Base-by-base conservation (phyloP, 2,888 invertebrate genomes). In the Crepidodera aurea region DNA sequence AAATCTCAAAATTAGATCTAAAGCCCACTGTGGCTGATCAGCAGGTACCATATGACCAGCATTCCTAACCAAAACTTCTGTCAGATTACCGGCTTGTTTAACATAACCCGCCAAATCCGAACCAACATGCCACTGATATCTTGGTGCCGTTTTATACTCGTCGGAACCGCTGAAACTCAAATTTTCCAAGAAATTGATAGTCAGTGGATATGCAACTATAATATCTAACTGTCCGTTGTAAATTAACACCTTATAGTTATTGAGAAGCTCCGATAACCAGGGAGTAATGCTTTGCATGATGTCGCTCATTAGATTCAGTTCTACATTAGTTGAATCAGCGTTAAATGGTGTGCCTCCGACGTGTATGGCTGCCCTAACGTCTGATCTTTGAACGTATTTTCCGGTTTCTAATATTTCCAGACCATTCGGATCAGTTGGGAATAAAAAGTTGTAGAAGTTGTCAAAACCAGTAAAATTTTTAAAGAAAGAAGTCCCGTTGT, bases 191-290 rank as follows among this genome's bases (percentile, higher is more conserved):
- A 92, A 94, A 76, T 90, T 91, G 15, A 90, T 85, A 0, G 95
- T 95, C 51, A 93, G 77, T 0, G 94, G 93, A 80, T 94, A 93
- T 0, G 94, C 93, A 0, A 95, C 92, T 66, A 96, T 94, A 10
- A 96, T 90, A 78, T 97, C 96, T 67, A 96, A 78, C 76, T 96
- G 96, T 0, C 96, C 96, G 76, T 90, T 95, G 78, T 96, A 96
- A 63, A 95, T 85, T 42, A 96, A 84, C 12, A 94, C 87, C 77
- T 85, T 83, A 73, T 90, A 91, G 70, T 87, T 80, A 32, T 87
- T 83, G 0, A 92, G 76, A 0, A 94, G 80, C 70, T 89, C 88
- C 0, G 87, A 83, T 57, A 93, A 82, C 86, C 89, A 88, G 0
- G 86, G 86, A 4, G 91, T 90, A 5, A 93, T 89, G 0, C 91